phyloP scores from a whole-genome alignment of 1,140 invertebrate genomes.

The Drosophila auraria region DNA sequence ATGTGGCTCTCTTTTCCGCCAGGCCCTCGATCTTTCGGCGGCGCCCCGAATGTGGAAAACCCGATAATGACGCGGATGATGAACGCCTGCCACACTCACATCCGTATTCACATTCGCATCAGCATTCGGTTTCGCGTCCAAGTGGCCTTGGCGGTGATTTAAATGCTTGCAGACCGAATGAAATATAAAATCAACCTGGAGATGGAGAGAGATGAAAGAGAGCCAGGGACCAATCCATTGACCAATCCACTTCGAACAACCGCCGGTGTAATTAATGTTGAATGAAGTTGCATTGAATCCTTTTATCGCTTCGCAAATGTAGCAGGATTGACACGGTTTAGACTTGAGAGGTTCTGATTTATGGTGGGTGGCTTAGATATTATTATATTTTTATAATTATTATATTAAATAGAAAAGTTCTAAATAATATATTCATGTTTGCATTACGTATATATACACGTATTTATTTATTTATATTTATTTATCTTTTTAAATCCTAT shows the following conservation, averaged over 20 bases:
- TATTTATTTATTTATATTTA: too few species aligned
- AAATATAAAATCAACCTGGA: slow-evolving; percentile 52
- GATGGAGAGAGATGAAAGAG: slow-evolving; percentile 22
- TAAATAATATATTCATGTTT: too few species aligned
- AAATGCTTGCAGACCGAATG: slow-evolving; percentile 56
- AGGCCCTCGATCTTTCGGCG: slow-evolving; percentile 37
- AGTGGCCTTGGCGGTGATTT: slow-evolving; percentile 69
- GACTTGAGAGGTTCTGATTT: slow-evolving; percentile 9
- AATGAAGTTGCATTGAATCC: slow-evolving; percentile 63
- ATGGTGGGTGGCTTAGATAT: background rate
- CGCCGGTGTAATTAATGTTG: slow-evolving; percentile 75
- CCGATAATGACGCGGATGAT: slow-evolving; percentile 57
- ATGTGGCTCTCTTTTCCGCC: slow-evolving; percentile 20
- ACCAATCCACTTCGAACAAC: slow-evolving; percentile 58
- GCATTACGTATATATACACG: too few species aligned
- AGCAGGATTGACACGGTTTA: background rate
- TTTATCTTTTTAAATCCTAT: too few species aligned
- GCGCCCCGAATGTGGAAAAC: slow-evolving; percentile 39
- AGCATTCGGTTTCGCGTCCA: slow-evolving; percentile 30
- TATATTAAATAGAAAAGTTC: too few species aligned
- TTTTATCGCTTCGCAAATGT: slow-evolving; percentile 44
- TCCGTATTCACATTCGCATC: slow-evolving; percentile 24
- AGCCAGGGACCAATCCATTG: slow-evolving; percentile 49
- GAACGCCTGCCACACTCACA: slow-evolving; percentile 31
- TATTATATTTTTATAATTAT: too few species aligned